Conservation (phyloP, 2,888 invertebrate genomes). For the Sinhomidia bicolor region DNA sequence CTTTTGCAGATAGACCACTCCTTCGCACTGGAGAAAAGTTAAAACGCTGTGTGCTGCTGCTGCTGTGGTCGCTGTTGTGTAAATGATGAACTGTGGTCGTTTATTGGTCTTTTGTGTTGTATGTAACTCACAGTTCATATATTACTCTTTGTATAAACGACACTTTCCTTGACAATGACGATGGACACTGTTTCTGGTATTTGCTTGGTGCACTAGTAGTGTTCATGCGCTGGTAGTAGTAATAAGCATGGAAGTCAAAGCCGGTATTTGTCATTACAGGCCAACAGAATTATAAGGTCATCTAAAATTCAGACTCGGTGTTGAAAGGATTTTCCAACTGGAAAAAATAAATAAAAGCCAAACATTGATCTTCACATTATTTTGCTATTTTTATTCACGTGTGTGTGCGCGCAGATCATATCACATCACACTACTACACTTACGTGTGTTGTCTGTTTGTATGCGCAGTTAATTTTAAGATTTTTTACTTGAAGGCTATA, state of each 20-base stretch:
- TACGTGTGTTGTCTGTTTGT: neutral
- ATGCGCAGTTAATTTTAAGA: neutral
- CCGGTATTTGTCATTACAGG: slow-evolving; percentile 28
- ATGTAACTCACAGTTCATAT: neutral
- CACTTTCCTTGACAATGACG: slow-evolving; percentile 48
- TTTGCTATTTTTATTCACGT: neutral
- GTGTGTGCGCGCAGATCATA: neutral
- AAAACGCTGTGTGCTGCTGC: neutral
- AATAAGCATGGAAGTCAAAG: neutral
- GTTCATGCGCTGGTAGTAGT: too few species aligned
- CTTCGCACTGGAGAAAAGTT: slow-evolving; percentile 12
- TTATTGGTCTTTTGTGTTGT: neutral
- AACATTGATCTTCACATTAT: neutral
- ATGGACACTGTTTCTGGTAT: neutral
- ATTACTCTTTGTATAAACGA: slow-evolving; percentile 8
- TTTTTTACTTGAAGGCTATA: neutral
- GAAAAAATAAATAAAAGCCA: slow-evolving; percentile 1
- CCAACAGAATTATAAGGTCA: slow-evolving; percentile 41
- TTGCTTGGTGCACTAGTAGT: too few species aligned
- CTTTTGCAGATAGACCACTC: neutral
- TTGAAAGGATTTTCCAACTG: slow-evolving; percentile 11
- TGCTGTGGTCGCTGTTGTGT: neutral
- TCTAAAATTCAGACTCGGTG: slow-evolving; percentile 9
- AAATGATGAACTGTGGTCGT: slow-evolving; percentile 5
- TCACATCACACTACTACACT: too few species aligned